Conservation (phyloP, 1,140 invertebrate species). For the Cataglyphis hispanica region DNA sequence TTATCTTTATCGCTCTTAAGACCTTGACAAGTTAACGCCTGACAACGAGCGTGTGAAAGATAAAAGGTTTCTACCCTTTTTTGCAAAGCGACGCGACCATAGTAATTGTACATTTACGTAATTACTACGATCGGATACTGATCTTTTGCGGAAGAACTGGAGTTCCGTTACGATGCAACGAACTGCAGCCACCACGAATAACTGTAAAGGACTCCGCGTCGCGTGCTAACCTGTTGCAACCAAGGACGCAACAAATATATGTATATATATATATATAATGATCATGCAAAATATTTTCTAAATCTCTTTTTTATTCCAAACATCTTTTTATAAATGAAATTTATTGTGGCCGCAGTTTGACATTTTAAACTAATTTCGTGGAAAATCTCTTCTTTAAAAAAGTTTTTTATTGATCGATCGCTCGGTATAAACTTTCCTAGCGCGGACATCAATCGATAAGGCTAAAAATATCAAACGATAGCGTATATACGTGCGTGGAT, state of each 20-base stretch:
- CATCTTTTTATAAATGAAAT: neutral
- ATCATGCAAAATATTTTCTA: slow-evolving; percentile 22
- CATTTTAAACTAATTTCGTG: neutral
- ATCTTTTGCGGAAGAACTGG: slow-evolving; percentile 68
- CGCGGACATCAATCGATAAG: slow-evolving; percentile 59
- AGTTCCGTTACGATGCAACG: slow-evolving; percentile 75
- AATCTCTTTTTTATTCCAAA: neutral
- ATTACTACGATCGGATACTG: slow-evolving; percentile 66
- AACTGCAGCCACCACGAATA: slow-evolving; percentile 68
- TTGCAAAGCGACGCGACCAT: neutral
- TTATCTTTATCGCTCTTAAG: neutral
- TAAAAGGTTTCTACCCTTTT: slow-evolving; percentile 24
- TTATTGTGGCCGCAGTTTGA: neutral
- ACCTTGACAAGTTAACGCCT: neutral
- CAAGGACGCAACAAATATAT: slow-evolving; percentile 24
- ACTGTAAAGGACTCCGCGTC: slow-evolving; percentile 74
- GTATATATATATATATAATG: neutral
- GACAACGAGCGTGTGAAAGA: neutral
- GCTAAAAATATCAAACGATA: slow-evolving; percentile 62
- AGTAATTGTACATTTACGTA: slow-evolving; percentile 42
- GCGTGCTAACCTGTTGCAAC: slow-evolving; percentile 67
- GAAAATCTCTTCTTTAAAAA: neutral
- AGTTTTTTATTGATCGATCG: slow-evolving; percentile 44
- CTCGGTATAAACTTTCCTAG: neutral
- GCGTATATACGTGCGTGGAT: neutral